phyloP scores from a whole-genome alignment of 2,888 invertebrate genomes.

The Busseola fusca region DNA sequence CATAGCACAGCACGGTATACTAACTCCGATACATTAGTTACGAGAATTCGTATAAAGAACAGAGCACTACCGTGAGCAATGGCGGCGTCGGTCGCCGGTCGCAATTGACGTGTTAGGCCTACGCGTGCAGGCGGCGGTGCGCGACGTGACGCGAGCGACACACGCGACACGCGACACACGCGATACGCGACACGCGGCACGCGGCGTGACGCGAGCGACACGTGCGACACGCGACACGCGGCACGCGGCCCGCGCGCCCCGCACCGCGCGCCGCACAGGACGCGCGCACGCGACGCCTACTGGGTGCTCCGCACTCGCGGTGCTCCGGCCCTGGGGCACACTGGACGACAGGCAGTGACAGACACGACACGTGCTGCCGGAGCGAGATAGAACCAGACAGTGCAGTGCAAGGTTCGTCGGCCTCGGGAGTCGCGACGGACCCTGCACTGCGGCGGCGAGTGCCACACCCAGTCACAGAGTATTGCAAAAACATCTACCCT shows the following conservation, averaged over 20 bases:
- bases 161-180: slow-evolving; percentile 53
- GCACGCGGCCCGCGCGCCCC: slow-evolving; percentile 24
- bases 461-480: slow-evolving; percentile 84
- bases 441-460: slow-evolving; percentile 67
- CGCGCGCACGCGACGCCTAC: slow-evolving; percentile 79
- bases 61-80: slow-evolving; percentile 87
- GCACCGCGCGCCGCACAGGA: slow-evolving; percentile 49
- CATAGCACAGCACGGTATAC: slow-evolving; percentile 59
- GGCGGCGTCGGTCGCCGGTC: slow-evolving; percentile 84
- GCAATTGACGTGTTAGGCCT: slow-evolving; percentile 88
- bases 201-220: slow-evolving; percentile 29
- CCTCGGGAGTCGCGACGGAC: slow-evolving; percentile 18
- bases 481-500: slow-evolving; percentile 87
- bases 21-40: slow-evolving; percentile 65
- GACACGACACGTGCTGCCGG: slow-evolving; percentile 13
- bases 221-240: slow-evolving; percentile 53
- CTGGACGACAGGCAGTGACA: slow-evolving; percentile 12
- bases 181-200: slow-evolving; percentile 62
- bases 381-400: slow-evolving; percentile 18
- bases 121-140: slow-evolving; percentile 71
- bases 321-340: slow-evolving; percentile 20
- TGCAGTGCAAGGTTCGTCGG: slow-evolving; percentile 28
- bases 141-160: slow-evolving; percentile 36
- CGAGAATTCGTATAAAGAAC: slow-evolving; percentile 75
- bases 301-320: slow-evolving; percentile 65